Base-by-base conservation (phyloP, 2,113 vertebrate species). In the Catharus fuscescens region DNA sequence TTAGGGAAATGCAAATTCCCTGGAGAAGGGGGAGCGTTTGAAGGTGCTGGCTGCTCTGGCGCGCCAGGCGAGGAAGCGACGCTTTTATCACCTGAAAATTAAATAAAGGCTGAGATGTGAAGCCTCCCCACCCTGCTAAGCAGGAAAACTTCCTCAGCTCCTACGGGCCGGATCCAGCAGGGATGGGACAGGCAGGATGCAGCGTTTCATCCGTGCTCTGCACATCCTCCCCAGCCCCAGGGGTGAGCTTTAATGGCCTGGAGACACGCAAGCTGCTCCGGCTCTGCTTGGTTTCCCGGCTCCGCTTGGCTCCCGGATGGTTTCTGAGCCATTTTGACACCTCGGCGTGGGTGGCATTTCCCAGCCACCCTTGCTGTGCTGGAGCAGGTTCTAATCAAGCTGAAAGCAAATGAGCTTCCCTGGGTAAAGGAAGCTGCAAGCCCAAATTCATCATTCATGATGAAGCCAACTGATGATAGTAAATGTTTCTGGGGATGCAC, bases 1-100 rank as follows among this genome's bases (percentile, higher is more conserved):
- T 69, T 29, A 84, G 84, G 90, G 96, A 92, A 94, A 97, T 81
- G 88, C 86, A 96, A 97, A 96, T 91, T 88, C 78, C 60, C 86
- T 18, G 59, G 32, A 76, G 84, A 69, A 76, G 26, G 61, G 56
- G 64, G 74, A 92, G 71, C 0, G 8, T 83, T 85, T 85, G 76
- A 73, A 80, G 4, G n/a, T 7, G 64, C 56, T 53, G 92, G 60
- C 31, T 87, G 67, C 69, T 67, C 70, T 52, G 70, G 76, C 2
- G 10, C 0, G 7, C 38, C 0, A 8, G 42, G 85, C 56, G 67
- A 36, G 56, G 87, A 77, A 69, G 78, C 59, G 38, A 74, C 0
- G 31, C 67, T 94, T 94, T 80, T 91, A 91, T 91, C 89, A 92
- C 80, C 90, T 85, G 77, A 53, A 89, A 89, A 80, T 81, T 71